A percentile compares a stretch with the other conserved stretches of the same genome.
phyloP scores from a whole-genome alignment of 2,113 vertebrate genomes.

The Leptodactylus fuscus region DNA sequence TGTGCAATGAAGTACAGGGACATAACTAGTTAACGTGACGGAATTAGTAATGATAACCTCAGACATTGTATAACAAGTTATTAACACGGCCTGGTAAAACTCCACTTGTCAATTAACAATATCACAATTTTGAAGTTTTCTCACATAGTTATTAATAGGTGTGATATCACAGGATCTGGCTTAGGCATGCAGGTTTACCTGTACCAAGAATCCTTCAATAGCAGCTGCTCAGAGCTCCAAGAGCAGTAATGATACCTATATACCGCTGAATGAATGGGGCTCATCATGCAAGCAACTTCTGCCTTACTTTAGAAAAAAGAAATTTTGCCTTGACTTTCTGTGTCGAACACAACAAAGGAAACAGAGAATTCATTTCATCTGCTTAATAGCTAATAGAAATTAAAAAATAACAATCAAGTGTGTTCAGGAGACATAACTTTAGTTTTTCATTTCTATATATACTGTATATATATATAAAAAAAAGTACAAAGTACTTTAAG shows the following conservation, averaged over 20 bases:
- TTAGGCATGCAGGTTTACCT: slow-evolving; percentile 4
- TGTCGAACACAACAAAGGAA: neutral
- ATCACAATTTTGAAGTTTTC: neutral
- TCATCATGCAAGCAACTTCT: neutral
- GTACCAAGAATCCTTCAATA: neutral
- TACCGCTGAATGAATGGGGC: neutral
- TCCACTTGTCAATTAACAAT: slow-evolving; percentile 37
- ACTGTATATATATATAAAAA: too few relatives aligned
- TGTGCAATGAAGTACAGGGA: neutral
- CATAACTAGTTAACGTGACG: neutral
- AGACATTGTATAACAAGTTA: slow-evolving; percentile 14
- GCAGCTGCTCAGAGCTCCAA: slow-evolving; percentile 15
- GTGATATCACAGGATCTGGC: slow-evolving; percentile 27
- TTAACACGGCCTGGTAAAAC: neutral
- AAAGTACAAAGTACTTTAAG: too few relatives aligned
- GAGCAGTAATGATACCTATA: neutral
- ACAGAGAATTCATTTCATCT: neutral
- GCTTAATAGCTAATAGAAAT: neutral
- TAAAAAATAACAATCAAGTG: neutral
- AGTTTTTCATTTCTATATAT: too few relatives aligned
- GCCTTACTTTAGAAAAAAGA: neutral
- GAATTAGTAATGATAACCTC: neutral
- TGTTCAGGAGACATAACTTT: too few relatives aligned
- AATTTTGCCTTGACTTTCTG: neutral
- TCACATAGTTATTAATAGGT: slow-evolving; percentile 30